These are phyloP conservation scores for Etia nguti DNA, from an alignment of 2,113 vertebrate genomes.

Conservation along the genomic window DNA sequence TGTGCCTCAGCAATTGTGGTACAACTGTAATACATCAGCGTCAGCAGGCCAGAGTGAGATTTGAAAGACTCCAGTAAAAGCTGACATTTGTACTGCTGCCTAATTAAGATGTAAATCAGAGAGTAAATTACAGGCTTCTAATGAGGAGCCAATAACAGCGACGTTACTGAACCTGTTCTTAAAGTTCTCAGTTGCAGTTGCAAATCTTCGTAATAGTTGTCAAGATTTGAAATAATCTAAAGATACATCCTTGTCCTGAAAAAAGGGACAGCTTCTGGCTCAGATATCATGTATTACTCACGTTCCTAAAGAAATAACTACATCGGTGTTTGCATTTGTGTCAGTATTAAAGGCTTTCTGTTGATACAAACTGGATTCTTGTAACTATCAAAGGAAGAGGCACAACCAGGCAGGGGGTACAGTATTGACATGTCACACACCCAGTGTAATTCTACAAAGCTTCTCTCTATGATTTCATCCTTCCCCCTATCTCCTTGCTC, in stretches of 20 bases:
- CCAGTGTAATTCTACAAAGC: slow-evolving; percentile 9
- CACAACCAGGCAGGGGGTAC: not conserved
- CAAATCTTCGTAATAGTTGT: not conserved
- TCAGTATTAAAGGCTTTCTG: not conserved
- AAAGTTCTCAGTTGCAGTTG: not conserved
- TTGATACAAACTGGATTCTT: not conserved
- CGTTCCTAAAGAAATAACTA: not conserved
- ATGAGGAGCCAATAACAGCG: not conserved
- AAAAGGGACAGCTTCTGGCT: not conserved
- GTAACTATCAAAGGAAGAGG: not conserved
- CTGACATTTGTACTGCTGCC: not conserved
- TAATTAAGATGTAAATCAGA: not conserved
- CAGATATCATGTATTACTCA: not conserved
- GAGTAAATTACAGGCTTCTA: not conserved
- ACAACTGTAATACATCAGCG: not conserved
- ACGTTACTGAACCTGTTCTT: not conserved
- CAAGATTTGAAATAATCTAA: not conserved
- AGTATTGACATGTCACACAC: slow-evolving; percentile 36
- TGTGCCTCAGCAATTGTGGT: not conserved
- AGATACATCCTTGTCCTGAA: not conserved
- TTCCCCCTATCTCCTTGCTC: slow-evolving; percentile 13
- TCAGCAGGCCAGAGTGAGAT: not conserved
- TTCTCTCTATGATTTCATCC: slow-evolving; percentile 35
- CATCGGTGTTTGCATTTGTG: not conserved
- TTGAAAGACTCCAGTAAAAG: not conserved